phyloP scores from a whole-genome alignment of 2,888 invertebrate species.

The Cephus pulcher region DNA sequence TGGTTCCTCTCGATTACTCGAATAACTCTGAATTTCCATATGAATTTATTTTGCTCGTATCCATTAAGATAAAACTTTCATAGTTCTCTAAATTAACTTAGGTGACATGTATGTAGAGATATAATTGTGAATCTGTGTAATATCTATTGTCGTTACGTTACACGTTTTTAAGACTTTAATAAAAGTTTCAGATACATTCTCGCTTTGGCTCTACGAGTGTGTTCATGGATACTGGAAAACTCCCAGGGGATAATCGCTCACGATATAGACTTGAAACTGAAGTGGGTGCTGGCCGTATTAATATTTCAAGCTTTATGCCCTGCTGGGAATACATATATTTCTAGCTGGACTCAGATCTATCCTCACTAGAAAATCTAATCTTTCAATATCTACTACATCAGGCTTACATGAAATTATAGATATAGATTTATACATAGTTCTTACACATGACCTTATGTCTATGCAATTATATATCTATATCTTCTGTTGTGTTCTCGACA shows the following conservation, averaged over 20 bases:
- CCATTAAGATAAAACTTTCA: not conserved
- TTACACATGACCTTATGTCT: not conserved
- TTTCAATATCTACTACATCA: not conserved
- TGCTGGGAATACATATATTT: not conserved
- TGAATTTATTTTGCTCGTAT: not conserved
- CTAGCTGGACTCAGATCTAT: not conserved
- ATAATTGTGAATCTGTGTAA: not conserved
- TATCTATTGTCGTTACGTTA: not conserved
- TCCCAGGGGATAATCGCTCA: not conserved
- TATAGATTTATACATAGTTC: not conserved
- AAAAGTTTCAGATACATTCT: not conserved
- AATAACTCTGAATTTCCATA: not conserved
- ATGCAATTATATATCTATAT: not conserved
- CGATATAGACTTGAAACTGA: not conserved
- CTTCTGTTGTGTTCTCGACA: not conserved
- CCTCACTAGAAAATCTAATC: not conserved
- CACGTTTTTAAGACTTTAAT: not conserved
- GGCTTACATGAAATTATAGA: not conserved
- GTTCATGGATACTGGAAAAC: not conserved
- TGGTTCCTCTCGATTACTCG: not conserved
- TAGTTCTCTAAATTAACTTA: not conserved
- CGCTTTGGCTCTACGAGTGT: not conserved
- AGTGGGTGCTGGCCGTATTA: not conserved
- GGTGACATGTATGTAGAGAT: not conserved
- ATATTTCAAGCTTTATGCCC: not conserved